Conservation (phyloP, 2,113 vertebrate genomes). For the Syngnathus floridae region DNA sequence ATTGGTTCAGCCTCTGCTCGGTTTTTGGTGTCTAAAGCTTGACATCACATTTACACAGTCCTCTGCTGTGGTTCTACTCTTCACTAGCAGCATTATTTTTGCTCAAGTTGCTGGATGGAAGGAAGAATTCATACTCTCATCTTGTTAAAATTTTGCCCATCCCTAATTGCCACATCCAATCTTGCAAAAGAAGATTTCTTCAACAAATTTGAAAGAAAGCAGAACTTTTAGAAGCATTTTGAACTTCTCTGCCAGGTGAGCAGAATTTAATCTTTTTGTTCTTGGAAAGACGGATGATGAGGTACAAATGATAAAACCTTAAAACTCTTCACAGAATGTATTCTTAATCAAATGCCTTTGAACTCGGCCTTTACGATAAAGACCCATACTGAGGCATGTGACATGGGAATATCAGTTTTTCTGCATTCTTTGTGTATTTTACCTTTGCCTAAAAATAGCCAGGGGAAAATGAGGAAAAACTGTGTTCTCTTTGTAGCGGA, state of each 20-base stretch:
- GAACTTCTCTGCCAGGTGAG: slow-evolving; percentile 54
- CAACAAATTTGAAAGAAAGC: slow-evolving; percentile 2
- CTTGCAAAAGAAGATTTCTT: not conserved
- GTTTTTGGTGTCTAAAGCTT: not conserved
- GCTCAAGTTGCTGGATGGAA: not conserved
- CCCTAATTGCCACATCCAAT: not conserved
- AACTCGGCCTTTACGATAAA: slow-evolving; percentile 56
- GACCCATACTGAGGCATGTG: slow-evolving; percentile 46
- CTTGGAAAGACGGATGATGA: slow-evolving; percentile 14
- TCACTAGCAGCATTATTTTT: not conserved
- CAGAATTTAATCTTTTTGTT: slow-evolving; percentile 28
- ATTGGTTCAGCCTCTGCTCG: not conserved
- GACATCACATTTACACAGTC: not conserved
- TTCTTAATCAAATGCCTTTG: slow-evolving; percentile 51
- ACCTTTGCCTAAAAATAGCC: slow-evolving; percentile 53
- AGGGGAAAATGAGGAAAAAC: slow-evolving; percentile 43
- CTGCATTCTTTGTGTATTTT: slow-evolving; percentile 28
- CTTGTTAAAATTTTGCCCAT: not conserved
- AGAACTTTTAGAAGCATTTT: slow-evolving; percentile 10
- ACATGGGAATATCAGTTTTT: slow-evolving; percentile 33
- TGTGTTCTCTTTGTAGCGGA: slow-evolving; percentile 57
- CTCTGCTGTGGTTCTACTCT: not conserved
- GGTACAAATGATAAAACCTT: slow-evolving; percentile 14
- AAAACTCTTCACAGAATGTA: slow-evolving; percentile 1
- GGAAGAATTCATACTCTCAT: not conserved